Conservation (phyloP, 2,797 vertebrate genomes). For the Graptemys geographica region DNA sequence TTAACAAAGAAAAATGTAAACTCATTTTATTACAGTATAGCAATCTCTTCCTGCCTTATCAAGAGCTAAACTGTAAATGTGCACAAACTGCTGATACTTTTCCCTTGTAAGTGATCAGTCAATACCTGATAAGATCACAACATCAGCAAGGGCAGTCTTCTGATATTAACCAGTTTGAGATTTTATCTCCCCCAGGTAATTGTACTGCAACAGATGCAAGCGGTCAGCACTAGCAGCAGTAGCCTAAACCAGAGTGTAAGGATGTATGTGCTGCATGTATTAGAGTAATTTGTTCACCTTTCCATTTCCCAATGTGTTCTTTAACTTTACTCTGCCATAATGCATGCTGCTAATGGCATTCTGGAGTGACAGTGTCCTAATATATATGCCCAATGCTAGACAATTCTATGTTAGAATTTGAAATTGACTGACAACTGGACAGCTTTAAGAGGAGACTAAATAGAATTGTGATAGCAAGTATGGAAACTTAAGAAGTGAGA, state of each 20-base stretch:
- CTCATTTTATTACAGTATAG: slow-evolving; percentile 15
- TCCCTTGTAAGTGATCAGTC: slow-evolving; percentile 65
- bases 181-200: slow-evolving; percentile 39
- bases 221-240: slow-evolving; percentile 32
- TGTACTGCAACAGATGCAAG: slow-evolving; percentile 34
- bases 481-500: slow-evolving; percentile 64
- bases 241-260: background rate
- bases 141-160: slow-evolving; percentile 47
- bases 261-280: background rate
- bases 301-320: background rate
- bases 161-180: slow-evolving; percentile 49
- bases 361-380: background rate
- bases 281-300: slow-evolving; percentile 6
- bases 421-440: slow-evolving; percentile 48
- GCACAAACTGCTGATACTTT: slow-evolving; percentile 33
- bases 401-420: slow-evolving; percentile 33
- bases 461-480: background rate
- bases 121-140: slow-evolving; percentile 75
- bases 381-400: background rate
- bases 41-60: background rate
- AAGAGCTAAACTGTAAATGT: slow-evolving; percentile 9
- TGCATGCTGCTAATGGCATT: background rate
- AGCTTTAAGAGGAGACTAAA: slow-evolving; percentile 52
- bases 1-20: background rate
- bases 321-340: background rate